Evolutionary conservation across 2,797 vertebrate genomes (phyloP), one percentile per base, ranked within the genome.

Genomic region (Hydrolagus colliei): DNA sequence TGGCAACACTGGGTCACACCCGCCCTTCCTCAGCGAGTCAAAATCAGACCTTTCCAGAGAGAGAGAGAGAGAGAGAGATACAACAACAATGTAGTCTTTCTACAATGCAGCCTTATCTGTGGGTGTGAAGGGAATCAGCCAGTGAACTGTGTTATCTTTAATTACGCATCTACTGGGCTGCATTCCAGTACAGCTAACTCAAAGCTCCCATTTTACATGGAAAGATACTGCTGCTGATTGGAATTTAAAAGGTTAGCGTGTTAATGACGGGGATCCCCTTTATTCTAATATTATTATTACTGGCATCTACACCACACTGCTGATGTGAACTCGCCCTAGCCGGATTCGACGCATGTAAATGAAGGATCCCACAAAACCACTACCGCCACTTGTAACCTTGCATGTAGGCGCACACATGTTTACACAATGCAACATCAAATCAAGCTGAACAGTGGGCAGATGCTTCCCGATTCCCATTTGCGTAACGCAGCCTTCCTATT

Each of bases 21-120:
- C 77, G 65, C 73, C 32, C 74, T 91, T 90, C 87, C 88, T 88
- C 88, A 88, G 86, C 88, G 88, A 91, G 88, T 86, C 87, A 86
- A 63, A 18, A 16, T n/a, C 18, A 63, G 12, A 0, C 4, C 16
- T 84, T 35, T 71, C 35, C 63, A 18, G 14, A 67, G 27, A 27
- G 27, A 27, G 27, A 27, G 27, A 27, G 27, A 27, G 27, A 27
- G 27, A 27, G 27, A 27, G 27, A 27, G 16, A 76, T 20, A 10
- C n/a, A 18, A 20, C 18, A 77, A 18, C 41, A 52, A 52, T 52
- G 41, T 59, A 8, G 13, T 32, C 14, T 74, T 32, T 18, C 2
- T 20, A 52, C 41, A 59, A 4, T 61, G 11, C 63, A 82, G 63
- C 77, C 61, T 11, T 18, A 65, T 65, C 75, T n/a, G 75, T 2